Percentiles rank a stretch among this genome's conserved stretches.
Evolutionary conservation across 2,797 vertebrate species (phyloP).

Genomic region (Falco concolor): DNA sequence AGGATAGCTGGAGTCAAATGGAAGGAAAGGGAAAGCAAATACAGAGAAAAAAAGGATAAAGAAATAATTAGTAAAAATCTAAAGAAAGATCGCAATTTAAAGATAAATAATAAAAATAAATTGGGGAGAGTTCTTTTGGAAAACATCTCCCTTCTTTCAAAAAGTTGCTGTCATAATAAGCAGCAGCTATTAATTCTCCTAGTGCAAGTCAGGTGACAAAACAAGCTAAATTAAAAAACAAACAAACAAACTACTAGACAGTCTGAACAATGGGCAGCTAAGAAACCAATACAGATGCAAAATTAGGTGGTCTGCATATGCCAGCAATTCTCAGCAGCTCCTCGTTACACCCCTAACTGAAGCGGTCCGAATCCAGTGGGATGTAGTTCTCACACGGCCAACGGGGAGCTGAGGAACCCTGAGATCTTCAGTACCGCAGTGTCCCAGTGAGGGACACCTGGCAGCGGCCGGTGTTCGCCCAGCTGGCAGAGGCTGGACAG

Average conservation of each 20-base stretch:
- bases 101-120: background rate
- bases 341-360: background rate
- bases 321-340: background rate
- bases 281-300: background rate
- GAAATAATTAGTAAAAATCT: background rate
- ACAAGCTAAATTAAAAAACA: background rate
- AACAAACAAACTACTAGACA: background rate
- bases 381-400: background rate
- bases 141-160: background rate
- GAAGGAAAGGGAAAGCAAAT: background rate
- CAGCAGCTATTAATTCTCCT: background rate
- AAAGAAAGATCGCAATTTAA: background rate
- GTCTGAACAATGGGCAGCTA: background rate
- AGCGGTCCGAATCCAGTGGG: background rate
- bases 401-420: background rate
- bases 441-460: background rate
- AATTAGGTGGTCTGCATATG: background rate
- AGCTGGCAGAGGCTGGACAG: background rate
- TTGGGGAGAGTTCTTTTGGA: background rate
- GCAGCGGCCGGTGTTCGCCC: background rate
- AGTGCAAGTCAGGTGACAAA: background rate
- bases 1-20: background rate
- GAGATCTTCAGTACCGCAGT: background rate
- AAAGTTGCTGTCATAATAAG: background rate
- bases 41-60: background rate